Evolutionary conservation across 1,140 invertebrate genomes (phyloP).

Genomic region (Hyles euphorbiae): DNA sequence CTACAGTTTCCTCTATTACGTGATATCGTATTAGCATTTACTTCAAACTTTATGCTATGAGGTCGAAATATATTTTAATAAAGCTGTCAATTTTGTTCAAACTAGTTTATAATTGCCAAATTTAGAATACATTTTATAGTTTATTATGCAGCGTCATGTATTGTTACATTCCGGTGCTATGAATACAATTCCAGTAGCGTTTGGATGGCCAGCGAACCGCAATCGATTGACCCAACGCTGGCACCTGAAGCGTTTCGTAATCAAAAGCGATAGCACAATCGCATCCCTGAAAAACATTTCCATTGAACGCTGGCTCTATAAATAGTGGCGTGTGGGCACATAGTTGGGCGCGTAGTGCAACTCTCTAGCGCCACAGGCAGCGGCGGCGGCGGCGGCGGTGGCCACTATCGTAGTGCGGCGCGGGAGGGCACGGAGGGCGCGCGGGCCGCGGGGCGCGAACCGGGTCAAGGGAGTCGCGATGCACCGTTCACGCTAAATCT

Average conservation of each 20-base stretch:
- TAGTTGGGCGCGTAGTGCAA: conserved; percentile 6
- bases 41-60: no score
- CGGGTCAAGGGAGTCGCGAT: conserved; percentile 69
- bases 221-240: conserved; percentile 10
- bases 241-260: conserved; percentile 12
- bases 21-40: not conserved
- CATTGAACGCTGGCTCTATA: conserved; percentile 23
- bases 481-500: conserved; percentile 70
- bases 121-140: no score
- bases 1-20: conserved; percentile 2
- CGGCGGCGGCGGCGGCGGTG: conserved; percentile 1
- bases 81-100: no score
- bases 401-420: conserved; percentile 34
- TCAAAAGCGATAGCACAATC: conserved; percentile 15
- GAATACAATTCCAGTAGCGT: no score
- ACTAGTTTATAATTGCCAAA: no score
- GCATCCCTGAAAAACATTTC: conserved; percentile 35
- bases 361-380: not conserved
- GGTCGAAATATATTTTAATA: no score
- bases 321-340: not conserved
- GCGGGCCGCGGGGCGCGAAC: conserved; percentile 19
- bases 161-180: no score
- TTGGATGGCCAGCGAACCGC: not conserved
- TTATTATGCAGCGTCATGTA: no score
- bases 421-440: conserved; percentile 17